Base-by-base conservation (phyloP, 2,797 vertebrate species). In the Picus viridis region DNA sequence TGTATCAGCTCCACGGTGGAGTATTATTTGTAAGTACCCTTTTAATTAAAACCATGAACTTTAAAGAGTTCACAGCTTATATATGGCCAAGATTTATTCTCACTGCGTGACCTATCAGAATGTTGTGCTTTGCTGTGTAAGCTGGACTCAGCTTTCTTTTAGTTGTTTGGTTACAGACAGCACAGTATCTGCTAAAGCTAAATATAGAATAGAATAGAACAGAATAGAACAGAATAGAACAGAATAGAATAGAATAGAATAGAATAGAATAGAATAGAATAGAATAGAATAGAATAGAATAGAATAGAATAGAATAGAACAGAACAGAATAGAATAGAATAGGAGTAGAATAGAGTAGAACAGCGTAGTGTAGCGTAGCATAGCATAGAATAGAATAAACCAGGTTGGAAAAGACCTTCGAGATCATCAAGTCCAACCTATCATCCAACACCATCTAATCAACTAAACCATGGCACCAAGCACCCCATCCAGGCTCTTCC, bases 21-120 rank as follows among this genome's bases (percentile, higher is more conserved):
- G 34, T 83, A 75, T 59, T 86, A 81, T 89, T 95, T 92, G 17
- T 80, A 90, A 78, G 24, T 45, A 69, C 65, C 53, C 9, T 70
- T 95, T 93, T 92, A 95, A 94, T 93, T 93, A 94, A 92, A 96
- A 83, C 64, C 41, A 87, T 88, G 81, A 94, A 88, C 86, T 94
- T 94, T 87, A 86, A 89, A 81, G 78, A 89, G 86, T 85, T 85
- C 74, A 65, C 53, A 77, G 62, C 77, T 94, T 84, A 83, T 72
- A 80, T 56, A 86, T 30, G 20, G 65, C 15, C 18, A 90, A 41
- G 59, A 89, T 86, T 84, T 93, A 47, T 90, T 83, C 45, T 89
- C 93, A 91, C 58, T 93, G 80, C 80, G 89, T 54, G 92, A 96
- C 91, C 84, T 70, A 67, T 27, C 68, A 65, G 71, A 74, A 15